A percentile compares a stretch with the other conserved stretches of the same genome.
Evolutionary conservation across 2,888 invertebrate genomes (phyloP).

Genomic region (Pollenia amentaria): DNA sequence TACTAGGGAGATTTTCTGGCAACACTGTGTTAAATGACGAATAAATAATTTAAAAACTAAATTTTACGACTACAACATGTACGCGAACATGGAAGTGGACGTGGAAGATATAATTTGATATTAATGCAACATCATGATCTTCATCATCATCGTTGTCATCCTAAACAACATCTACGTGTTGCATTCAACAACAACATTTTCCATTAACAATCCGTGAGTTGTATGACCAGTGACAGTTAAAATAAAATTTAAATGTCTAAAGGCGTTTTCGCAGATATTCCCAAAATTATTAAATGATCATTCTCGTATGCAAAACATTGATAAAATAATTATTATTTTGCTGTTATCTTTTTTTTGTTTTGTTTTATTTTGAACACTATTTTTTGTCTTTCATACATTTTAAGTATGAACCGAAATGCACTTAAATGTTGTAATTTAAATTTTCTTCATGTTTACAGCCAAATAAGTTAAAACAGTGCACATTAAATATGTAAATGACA

Average conservation of each 20-base stretch:
- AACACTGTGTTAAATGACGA: not conserved
- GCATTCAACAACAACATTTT: not conserved
- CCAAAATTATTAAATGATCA: constrained; percentile 55
- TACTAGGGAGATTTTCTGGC: too few relatives aligned
- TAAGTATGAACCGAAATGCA: constrained; percentile 9
- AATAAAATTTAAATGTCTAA: constrained; percentile 64
- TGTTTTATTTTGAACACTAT: not conserved
- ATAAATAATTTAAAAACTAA: constrained; percentile 55
- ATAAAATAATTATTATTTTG: constrained; percentile 48
- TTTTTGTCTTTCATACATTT: not conserved
- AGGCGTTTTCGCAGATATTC: constrained; percentile 75
- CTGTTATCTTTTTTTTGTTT: too few relatives aligned
- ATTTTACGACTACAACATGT: constrained; percentile 57
- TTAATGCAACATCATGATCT: constrained; percentile 26
- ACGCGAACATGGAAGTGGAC: constrained; percentile 58
- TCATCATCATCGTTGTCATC: not conserved
- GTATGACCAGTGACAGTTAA: constrained; percentile 64
- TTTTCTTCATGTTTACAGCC: constrained; percentile 18
- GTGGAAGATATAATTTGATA: constrained; percentile 30
- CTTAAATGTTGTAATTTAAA: constrained; percentile 36
- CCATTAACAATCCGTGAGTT: constrained; percentile 19
- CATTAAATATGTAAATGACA: constrained; percentile 39
- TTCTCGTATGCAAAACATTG: constrained; percentile 53
- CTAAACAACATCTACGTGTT: not conserved
- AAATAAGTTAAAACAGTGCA: not conserved